These are phyloP conservation scores for Araneus ventricosus DNA, from an alignment of 1,140 invertebrate genomes.

Conservation along the genomic window DNA sequence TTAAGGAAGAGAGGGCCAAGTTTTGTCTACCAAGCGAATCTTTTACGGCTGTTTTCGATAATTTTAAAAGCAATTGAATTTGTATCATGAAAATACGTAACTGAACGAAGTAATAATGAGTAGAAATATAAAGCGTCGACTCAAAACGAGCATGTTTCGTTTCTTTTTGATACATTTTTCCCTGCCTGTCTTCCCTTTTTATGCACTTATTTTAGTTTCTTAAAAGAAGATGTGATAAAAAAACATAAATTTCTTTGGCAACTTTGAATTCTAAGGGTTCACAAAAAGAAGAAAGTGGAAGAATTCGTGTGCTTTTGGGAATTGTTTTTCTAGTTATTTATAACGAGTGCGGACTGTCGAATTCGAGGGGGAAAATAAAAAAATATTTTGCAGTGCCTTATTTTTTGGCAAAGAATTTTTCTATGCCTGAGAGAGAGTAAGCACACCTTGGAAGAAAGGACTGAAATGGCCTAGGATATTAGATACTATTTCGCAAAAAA, in stretches of 20 bases:
- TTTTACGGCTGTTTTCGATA: no score
- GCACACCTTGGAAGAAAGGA: background rate
- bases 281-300: background rate
- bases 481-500: no score
- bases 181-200: background rate
- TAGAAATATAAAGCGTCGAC: background rate
- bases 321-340: background rate
- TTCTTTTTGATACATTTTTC: background rate
- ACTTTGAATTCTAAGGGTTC: constrained; percentile 11
- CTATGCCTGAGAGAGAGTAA: background rate
- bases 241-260: constrained; percentile 19
- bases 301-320: background rate
- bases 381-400: background rate
- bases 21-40: no score
- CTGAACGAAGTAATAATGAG: background rate
- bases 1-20: no score
- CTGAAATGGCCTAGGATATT: background rate
- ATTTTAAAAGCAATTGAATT: no score
- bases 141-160: background rate
- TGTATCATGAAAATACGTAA: background rate
- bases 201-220: background rate
- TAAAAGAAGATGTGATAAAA: background rate
- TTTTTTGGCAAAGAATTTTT: background rate
- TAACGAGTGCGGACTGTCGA: background rate
- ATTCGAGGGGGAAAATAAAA: background rate